Percentiles rank a stretch among this genome's conserved stretches.
Conservation (phyloP, 2,797 vertebrate species). For the Huso huso region DNA sequence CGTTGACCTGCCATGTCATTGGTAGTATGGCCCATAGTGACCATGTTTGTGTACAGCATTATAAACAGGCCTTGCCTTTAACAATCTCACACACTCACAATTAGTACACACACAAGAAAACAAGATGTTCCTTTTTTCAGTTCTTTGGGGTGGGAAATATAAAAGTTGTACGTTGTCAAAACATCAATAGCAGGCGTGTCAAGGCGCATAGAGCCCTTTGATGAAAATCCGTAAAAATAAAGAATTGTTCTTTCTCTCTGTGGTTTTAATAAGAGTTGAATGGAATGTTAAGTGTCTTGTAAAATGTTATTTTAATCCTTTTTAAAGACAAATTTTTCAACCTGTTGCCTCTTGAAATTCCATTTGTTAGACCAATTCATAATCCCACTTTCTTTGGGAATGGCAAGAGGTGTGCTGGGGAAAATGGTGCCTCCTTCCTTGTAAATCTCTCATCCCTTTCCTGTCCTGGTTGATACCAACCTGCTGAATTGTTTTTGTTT, state of each 20-base stretch:
- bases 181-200: constrained; percentile 53
- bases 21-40: constrained; percentile 73
- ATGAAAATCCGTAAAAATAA: constrained; percentile 65
- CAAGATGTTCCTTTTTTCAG: constrained; percentile 47
- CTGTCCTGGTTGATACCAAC: constrained; percentile 72
- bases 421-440: constrained; percentile 83
- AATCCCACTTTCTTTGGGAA: constrained; percentile 74
- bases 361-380: constrained; percentile 60
- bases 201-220: constrained; percentile 62
- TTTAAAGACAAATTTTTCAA: constrained; percentile 64
- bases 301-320: constrained; percentile 95
- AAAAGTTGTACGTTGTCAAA: constrained; percentile 61
- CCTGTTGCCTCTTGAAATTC: constrained; percentile 77
- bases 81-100: constrained; percentile 56
- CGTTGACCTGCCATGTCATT: constrained; percentile 93
- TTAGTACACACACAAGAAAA: constrained; percentile 62
- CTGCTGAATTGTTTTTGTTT: constrained; percentile 59
- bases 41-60: constrained; percentile 80
- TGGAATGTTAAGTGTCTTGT: constrained; percentile 85
- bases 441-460: constrained; percentile 79
- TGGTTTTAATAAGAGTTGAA: constrained; percentile 87
- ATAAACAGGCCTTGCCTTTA: constrained; percentile 72
- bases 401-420: constrained; percentile 75
- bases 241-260: constrained; percentile 60
- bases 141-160: constrained; percentile 46